Evolutionary conservation across 2,113 vertebrate genomes (phyloP), one percentile per base, ranked within the genome.

Genomic region (Oxyura jamaicensis): DNA sequence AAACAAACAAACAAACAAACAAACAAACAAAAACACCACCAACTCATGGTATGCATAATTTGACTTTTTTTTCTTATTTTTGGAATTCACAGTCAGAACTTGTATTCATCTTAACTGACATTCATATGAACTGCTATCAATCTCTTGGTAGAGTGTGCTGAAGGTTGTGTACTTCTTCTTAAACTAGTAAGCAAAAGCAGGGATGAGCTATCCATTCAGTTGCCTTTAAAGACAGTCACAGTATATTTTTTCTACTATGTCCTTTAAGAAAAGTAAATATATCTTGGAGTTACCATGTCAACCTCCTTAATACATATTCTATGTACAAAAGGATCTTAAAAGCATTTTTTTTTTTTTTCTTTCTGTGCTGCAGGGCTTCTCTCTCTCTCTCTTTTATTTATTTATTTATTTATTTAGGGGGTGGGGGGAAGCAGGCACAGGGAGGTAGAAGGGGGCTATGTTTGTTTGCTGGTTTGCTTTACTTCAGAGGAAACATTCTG

Each of bases 201-300:
- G 65, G 28, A n/a, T 42, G 20, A 86, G 60, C n/a, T 20, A 33
- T 86, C 58, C 63, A 91, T 71, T 88, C 8, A 72, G 88, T 87
- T 93, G 35, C 23, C 92, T 90, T 80, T 53, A 59, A 95, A 96
- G 50, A 31, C 65, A 83, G 21, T 58, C 41, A 50, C 46, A 63
- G 26, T 83, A 86, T 74, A 58, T 84, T 95, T 96, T 95, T 95
- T 86, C 53, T 80, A 60, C 81, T 48, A 39, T 68, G 28, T 20
- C 44, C 33, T 63, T 48, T 92, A 91, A 91, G 56, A 91, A 83
- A 79, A 85, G 58, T 58, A 41, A 85, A 73, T 52, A 58, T 48
- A 6, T 20, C 72, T 83, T 67, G 35, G 59, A 42, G 23, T 62
- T 41, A 65, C 44, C 55, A 39, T 90, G 31, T 19, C 77, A 82